Evolutionary conservation across 2,113 vertebrate genomes (phyloP).

Genomic region (Chaenocephalus aceratus): DNA sequence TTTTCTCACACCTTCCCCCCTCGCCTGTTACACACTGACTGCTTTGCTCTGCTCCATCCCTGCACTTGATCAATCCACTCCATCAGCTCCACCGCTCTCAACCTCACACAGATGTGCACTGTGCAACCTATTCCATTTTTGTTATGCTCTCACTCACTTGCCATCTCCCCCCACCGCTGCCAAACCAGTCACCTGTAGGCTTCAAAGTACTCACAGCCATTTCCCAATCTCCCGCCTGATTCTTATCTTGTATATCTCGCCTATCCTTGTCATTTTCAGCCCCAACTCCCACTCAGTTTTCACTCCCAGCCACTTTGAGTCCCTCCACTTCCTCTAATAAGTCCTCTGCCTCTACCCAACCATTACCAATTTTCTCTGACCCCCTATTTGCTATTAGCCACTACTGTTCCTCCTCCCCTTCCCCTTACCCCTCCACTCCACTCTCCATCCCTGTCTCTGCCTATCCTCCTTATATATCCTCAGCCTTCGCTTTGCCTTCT

Average conservation of each 20-base stretch:
- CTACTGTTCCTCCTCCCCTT: constrained; percentile 70
- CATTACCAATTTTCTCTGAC: constrained; percentile 77
- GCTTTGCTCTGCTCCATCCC: constrained; percentile 61
- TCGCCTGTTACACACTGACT: constrained; percentile 48
- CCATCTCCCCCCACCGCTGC: constrained; percentile 45
- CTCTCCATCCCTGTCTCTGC: constrained; percentile 88
- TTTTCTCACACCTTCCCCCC: constrained; percentile 33
- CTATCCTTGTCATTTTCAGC: constrained; percentile 59
- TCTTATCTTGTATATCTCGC: constrained; percentile 67
- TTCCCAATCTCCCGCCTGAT: constrained; percentile 54
- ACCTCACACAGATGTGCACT: constrained; percentile 52
- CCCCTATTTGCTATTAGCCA: constrained; percentile 76
- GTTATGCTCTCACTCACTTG: constrained; percentile 55
- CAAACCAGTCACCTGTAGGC: constrained; percentile 70
- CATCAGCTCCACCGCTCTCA: constrained; percentile 61
- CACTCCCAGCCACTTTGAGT: constrained; percentile 62
- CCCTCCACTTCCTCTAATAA: constrained; percentile 69
- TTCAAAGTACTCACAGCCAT: constrained; percentile 60
- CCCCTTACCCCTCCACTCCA: constrained; percentile 88
- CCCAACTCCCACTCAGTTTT: constrained; percentile 61
- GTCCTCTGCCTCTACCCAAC: constrained; percentile 66
- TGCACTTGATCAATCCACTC: constrained; percentile 76
- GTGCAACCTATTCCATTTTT: constrained; percentile 61
- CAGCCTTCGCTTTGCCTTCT: constrained; percentile 92
- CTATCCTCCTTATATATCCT: constrained; percentile 87